Evolutionary conservation across 2,888 invertebrate genomes (phyloP).

Genomic region (Strigamia transsilvanica): DNA sequence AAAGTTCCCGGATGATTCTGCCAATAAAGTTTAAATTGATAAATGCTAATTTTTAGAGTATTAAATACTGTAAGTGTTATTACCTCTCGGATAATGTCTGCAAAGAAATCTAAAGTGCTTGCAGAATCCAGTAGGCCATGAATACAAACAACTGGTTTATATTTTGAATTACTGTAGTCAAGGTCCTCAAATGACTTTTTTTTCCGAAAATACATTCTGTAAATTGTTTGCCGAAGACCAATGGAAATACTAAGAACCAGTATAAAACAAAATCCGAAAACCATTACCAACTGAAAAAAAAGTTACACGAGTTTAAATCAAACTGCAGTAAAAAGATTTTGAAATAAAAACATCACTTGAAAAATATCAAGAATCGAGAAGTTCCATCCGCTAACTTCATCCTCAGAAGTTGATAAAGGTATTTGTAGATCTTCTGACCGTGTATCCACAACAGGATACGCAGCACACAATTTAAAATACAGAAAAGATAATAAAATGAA

Average conservation of each 20-base stretch:
- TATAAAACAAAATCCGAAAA: background rate
- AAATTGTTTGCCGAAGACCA: background rate
- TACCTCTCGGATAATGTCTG: background rate
- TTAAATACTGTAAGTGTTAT: no score
- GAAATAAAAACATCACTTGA: background rate
- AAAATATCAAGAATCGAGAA: background rate
- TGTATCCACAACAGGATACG: background rate
- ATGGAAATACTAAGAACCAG: background rate
- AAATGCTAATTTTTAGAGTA: background rate
- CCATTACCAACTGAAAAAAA: background rate
- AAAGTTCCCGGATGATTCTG: background rate
- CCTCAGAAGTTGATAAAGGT: background rate
- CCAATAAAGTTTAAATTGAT: background rate
- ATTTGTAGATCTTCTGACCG: background rate
- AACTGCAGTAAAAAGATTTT: background rate
- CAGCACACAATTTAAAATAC: background rate
- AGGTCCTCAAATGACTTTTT: background rate
- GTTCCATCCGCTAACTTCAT: background rate
- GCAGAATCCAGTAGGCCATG: constrained; percentile 5
- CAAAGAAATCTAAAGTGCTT: background rate
- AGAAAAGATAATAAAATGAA: background rate
- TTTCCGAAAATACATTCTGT: background rate
- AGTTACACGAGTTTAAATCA: no score
- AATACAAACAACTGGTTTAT: constrained; percentile 44
- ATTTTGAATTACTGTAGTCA: constrained; percentile 4